A percentile compares a stretch with the other conserved stretches of the same genome.
phyloP scores from a whole-genome alignment of 2,888 invertebrate genomes.

The Ypsolopha scabrella region DNA sequence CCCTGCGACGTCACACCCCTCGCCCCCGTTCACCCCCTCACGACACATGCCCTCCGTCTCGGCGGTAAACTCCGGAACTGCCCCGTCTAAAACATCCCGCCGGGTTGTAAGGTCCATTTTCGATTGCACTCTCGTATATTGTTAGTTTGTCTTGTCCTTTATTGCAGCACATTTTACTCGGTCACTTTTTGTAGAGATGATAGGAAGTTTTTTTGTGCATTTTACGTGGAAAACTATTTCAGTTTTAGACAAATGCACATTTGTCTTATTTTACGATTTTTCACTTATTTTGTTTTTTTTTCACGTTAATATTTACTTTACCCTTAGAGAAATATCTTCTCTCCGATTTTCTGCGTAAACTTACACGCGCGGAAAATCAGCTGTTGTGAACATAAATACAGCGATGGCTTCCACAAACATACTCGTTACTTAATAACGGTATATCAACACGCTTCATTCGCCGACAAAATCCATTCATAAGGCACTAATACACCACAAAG shows the following conservation, averaged over 20 bases:
- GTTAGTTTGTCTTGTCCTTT: background rate
- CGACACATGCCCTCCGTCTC: conserved; percentile 35
- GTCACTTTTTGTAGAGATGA: background rate
- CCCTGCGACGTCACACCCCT: conserved; percentile 37
- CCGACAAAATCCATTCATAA: background rate
- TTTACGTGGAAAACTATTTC: too few species aligned
- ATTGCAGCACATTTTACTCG: background rate
- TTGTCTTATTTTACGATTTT: too few species aligned
- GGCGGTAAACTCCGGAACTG: conserved; percentile 18
- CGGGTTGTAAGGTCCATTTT: conserved; percentile 66
- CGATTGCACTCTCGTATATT: background rate
- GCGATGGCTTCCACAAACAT: too few species aligned
- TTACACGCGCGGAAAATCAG: too few species aligned
- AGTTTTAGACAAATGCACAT: too few species aligned
- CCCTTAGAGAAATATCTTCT: too few species aligned
- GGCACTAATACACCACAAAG: conserved; percentile 12
- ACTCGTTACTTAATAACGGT: too few species aligned
- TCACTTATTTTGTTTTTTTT: too few species aligned
- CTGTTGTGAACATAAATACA: too few species aligned
- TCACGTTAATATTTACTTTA: too few species aligned
- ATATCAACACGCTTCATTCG: background rate
- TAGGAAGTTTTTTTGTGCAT: background rate
- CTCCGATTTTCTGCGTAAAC: background rate
- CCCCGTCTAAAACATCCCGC: conserved; percentile 38
- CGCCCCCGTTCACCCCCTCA: conserved; percentile 39